These are phyloP conservation scores for Heterotis niloticus DNA, from an alignment of 2,113 vertebrate species.

Conservation along the genomic window DNA sequence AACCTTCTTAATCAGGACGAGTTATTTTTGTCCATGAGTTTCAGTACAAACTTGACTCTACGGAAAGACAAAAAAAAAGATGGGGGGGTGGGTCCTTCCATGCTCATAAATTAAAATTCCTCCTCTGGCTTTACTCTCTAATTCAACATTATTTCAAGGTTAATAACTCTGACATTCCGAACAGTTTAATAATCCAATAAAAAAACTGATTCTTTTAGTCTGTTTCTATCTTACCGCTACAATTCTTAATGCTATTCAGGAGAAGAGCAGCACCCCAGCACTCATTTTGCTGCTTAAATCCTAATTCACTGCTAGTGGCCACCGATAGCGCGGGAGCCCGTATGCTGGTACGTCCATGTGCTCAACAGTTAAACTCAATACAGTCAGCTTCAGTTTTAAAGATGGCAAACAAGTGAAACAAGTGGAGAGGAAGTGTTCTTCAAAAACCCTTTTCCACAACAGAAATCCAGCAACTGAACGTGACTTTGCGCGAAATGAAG, in stretches of 20 bases:
- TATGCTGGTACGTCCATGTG: conserved; percentile 31
- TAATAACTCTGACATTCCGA: conserved; percentile 61
- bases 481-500: too few species aligned
- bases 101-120: conserved; percentile 29
- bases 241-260: conserved; percentile 48
- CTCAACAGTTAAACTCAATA: conserved; percentile 23
- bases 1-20: not conserved
- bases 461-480: not conserved
- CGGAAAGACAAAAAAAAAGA: not conserved
- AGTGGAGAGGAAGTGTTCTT: conserved; percentile 32
- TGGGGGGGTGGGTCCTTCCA: not conserved
- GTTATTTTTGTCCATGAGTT: conserved; percentile 24
- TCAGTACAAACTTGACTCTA: not conserved
- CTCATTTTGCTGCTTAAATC: conserved; percentile 31
- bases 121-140: conserved; percentile 30
- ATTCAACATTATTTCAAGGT: conserved; percentile 55
- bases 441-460: not conserved
- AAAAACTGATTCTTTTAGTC: conserved; percentile 57
- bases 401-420: conserved; percentile 33
- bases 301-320: conserved; percentile 34
- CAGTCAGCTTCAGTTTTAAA: conserved; percentile 40
- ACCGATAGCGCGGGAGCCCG: conserved; percentile 40
- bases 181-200: conserved; percentile 61
- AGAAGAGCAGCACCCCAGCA: conserved; percentile 35
- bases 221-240: conserved; percentile 47